These are phyloP conservation scores for Caenorhabditis sinica DNA, from an alignment of 2,888 invertebrate genomes.

Conservation along the genomic window DNA sequence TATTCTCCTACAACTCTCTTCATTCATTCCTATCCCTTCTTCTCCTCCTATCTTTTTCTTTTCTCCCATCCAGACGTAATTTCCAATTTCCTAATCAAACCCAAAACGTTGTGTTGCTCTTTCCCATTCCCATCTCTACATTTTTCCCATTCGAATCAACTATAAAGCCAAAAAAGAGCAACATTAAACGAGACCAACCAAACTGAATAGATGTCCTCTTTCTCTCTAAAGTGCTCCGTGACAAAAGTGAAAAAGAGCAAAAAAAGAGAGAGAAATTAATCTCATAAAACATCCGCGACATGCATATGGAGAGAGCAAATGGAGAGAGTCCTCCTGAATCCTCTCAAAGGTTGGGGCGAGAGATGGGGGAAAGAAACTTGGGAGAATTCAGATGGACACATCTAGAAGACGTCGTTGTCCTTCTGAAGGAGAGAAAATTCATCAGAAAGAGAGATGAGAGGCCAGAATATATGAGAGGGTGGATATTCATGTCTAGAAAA, in stretches of 20 bases:
- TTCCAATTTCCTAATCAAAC: constrained; percentile 37
- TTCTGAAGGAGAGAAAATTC: constrained; percentile 1
- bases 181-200: constrained; percentile 9
- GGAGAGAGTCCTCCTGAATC: background rate
- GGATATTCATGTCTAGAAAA: background rate
- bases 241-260: constrained; percentile 26
- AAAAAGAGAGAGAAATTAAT: constrained; percentile 35
- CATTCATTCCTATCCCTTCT: background rate
- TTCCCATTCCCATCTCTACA: background rate
- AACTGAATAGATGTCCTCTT: constrained; percentile 40
- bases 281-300: constrained; percentile 41
- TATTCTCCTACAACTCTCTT: no score
- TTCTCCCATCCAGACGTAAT: constrained; percentile 24
- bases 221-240: background rate
- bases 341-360: constrained; percentile 11
- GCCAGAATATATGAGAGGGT: background rate
- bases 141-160: constrained; percentile 18
- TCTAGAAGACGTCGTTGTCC: background rate
- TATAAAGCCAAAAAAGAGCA: background rate
- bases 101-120: constrained; percentile 11
- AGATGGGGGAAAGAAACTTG: background rate
- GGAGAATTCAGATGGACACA: background rate
- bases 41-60: constrained; percentile 1
- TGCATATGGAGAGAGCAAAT: constrained; percentile 13
- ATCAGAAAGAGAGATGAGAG: background rate